Conservation (phyloP, 2,113 vertebrate species). For the Dromaius novaehollandiae region DNA sequence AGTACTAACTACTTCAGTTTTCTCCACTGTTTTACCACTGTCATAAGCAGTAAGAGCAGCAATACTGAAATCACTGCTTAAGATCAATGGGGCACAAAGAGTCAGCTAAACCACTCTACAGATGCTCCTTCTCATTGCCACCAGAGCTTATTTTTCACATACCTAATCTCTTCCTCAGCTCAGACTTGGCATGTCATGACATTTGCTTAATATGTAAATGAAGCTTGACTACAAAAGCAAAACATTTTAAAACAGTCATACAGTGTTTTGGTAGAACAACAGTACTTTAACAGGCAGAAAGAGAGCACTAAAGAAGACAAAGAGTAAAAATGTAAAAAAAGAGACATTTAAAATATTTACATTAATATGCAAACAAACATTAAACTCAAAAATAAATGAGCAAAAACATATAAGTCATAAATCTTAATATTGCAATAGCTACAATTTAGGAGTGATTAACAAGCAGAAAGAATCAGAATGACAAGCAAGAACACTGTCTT, state of each 20-base stretch:
- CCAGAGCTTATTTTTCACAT: not conserved
- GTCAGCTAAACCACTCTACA: not conserved
- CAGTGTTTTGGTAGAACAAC: slow-evolving; percentile 13
- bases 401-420: slow-evolving; percentile 40
- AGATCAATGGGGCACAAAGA: not conserved
- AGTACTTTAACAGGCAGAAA: not conserved
- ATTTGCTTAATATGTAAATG: not conserved
- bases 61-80: not conserved
- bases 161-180: not conserved
- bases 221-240: not conserved
- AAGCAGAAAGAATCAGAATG: slow-evolving; percentile 71
- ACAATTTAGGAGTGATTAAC: slow-evolving; percentile 68
- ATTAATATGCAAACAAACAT: not conserved
- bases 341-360: not conserved
- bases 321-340: not conserved
- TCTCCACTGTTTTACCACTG: not conserved
- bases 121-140: not conserved
- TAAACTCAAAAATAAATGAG: not conserved
- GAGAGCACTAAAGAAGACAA: not conserved
- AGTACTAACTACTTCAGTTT: not conserved
- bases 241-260: slow-evolving; percentile 4
- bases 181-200: not conserved
- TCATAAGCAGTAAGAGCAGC: not conserved
- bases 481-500: slow-evolving; percentile 70
- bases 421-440: slow-evolving; percentile 45